Percentiles rank a stretch among this genome's conserved stretches.
phyloP scores from a whole-genome alignment of 1,140 invertebrate genomes.

The Neuroterus valhalla region DNA sequence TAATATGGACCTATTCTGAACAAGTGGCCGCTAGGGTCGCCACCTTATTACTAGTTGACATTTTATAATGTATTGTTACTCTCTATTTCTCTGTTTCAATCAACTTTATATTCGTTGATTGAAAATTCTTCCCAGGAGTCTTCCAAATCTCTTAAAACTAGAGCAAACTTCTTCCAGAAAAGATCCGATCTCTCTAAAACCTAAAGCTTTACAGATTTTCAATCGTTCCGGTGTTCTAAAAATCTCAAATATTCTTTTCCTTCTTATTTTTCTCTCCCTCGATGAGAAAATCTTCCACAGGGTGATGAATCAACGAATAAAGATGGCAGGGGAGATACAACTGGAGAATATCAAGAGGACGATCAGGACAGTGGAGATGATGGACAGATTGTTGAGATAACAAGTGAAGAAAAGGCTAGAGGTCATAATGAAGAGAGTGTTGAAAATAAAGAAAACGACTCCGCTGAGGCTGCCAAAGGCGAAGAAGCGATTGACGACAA shows the following conservation, averaged over 20 bases:
- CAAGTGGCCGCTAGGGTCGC: too few relatives aligned
- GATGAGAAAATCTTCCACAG: constrained; percentile 32
- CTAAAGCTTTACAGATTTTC: too few relatives aligned
- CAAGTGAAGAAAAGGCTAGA: constrained; percentile 42
- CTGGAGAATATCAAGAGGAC: constrained; percentile 54
- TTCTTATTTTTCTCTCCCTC: neutral
- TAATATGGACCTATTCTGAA: too few relatives aligned
- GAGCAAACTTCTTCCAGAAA: too few relatives aligned
- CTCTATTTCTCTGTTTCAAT: too few relatives aligned
- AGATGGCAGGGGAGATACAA: constrained; percentile 54
- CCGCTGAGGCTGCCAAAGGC: constrained; percentile 30
- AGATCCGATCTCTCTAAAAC: too few relatives aligned
- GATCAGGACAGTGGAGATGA: constrained; percentile 40
- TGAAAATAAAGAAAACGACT: constrained; percentile 39
- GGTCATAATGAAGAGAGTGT: constrained; percentile 33
- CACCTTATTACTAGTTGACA: too few relatives aligned
- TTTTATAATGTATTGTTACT: too few relatives aligned
- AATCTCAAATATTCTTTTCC: neutral
- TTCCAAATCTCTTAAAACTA: too few relatives aligned
- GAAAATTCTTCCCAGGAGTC: too few relatives aligned
- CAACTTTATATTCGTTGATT: too few relatives aligned
- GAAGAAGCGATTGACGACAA: constrained; percentile 53
- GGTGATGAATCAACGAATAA: constrained; percentile 43
- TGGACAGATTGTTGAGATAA: constrained; percentile 38
- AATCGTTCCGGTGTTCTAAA: neutral